Percentiles rank a stretch among this genome's conserved stretches.
Conservation (phyloP, 2,113 vertebrate genomes). For the Pollimyrus isidori region DNA sequence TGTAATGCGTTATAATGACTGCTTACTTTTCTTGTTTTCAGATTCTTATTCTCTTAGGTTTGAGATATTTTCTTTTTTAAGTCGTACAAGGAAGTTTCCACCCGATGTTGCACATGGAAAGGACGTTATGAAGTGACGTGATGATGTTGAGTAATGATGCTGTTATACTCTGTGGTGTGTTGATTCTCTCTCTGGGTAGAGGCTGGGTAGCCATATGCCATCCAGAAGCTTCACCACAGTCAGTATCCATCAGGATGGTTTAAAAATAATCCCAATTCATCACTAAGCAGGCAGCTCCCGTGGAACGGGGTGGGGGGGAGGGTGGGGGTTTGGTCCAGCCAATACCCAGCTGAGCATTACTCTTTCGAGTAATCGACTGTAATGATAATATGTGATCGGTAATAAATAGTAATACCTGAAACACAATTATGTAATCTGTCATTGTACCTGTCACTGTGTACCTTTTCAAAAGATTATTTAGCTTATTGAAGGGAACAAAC, state of each 20-base stretch:
- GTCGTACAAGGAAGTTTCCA: neutral
- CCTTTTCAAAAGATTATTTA: neutral
- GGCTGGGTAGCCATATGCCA: neutral
- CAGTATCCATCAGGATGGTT: neutral
- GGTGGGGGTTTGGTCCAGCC: neutral
- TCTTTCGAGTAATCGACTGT: neutral
- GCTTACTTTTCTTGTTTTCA: neutral
- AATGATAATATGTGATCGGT: neutral
- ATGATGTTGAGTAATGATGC: neutral
- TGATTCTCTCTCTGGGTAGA: neutral
- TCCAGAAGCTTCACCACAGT: neutral
- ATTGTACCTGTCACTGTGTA: neutral
- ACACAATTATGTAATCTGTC: neutral
- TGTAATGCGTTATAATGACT: neutral
- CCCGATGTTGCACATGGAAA: neutral
- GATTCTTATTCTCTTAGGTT: neutral
- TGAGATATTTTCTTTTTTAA: neutral
- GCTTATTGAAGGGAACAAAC: neutral
- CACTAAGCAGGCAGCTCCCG: neutral
- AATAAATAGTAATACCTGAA: neutral
- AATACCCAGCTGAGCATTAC: neutral
- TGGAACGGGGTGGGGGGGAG: neutral
- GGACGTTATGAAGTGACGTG: neutral
- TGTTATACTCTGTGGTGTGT: neutral
- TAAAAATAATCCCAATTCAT: neutral